A percentile compares a stretch with the other conserved stretches of the same genome.
phyloP scores from a whole-genome alignment of 2,797 vertebrate species.

The Xenentodon cancila region DNA sequence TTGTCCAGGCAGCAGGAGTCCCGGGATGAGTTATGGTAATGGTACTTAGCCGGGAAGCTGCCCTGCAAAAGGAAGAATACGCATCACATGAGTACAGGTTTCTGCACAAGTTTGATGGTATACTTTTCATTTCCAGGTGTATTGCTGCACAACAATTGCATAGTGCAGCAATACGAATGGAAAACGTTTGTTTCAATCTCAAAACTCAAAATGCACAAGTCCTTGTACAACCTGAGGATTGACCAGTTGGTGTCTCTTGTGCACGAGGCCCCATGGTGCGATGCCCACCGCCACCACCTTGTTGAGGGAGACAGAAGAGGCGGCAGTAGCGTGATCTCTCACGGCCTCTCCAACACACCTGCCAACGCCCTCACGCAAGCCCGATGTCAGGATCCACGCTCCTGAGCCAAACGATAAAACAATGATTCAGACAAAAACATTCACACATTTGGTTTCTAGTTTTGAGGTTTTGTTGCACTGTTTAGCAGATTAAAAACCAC shows the following conservation, averaged over 20 bases:
- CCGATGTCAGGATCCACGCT: constrained; percentile 90
- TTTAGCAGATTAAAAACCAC: no score
- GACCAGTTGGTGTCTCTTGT: constrained; percentile 79
- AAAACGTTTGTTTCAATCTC: neutral
- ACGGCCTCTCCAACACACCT: constrained; percentile 90
- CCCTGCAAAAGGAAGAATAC: constrained; percentile 75
- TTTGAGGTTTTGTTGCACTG: neutral
- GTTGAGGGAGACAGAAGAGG: constrained; percentile 75
- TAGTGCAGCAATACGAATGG: no score
- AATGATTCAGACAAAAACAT: no score
- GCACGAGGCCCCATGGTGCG: constrained; percentile 88
- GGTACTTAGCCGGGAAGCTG: constrained; percentile 86
- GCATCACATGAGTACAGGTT: neutral
- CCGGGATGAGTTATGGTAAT: constrained; percentile 48
- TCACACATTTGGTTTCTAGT: neutral
- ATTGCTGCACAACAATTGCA: no score
- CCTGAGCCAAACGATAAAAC: constrained; percentile 67
- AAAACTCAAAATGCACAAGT: neutral
- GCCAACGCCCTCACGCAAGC: constrained; percentile 87
- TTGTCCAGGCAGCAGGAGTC: constrained; percentile 84
- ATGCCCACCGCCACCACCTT: constrained; percentile 91
- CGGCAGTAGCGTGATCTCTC: constrained; percentile 87
- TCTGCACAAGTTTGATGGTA: neutral
- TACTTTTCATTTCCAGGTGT: neutral
- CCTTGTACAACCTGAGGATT: constrained; percentile 82